Evolutionary conservation across 2,888 invertebrate genomes (phyloP).

Genomic region (Cancer borealis): DNA sequence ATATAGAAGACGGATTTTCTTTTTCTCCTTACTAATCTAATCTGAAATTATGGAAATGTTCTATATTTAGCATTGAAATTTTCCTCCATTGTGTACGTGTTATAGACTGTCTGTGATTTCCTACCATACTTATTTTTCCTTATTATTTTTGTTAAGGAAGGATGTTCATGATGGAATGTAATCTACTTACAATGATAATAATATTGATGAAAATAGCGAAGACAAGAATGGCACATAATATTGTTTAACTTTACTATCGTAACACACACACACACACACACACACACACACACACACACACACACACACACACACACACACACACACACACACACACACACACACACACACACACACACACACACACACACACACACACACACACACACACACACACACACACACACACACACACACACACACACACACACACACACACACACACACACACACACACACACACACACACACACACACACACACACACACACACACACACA

Average conservation of each 20-base stretch:
- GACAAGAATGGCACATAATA: not conserved
- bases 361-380: not conserved
- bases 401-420: not conserved
- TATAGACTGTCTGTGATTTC: not conserved
- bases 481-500: not conserved
- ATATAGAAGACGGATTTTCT: not conserved
- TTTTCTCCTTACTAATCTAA: not conserved
- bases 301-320: not conserved
- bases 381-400: not conserved
- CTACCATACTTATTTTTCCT: not conserved
- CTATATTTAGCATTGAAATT: not conserved
- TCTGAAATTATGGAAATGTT: not conserved
- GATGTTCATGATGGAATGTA: not conserved
- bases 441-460: not conserved
- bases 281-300: not conserved
- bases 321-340: constrained; percentile 4
- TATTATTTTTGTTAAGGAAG: not conserved
- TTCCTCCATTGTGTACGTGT: not conserved
- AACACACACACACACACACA: not conserved
- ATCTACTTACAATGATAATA: not conserved
- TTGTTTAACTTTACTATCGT: too few relatives aligned
- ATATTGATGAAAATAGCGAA: not conserved
- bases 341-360: constrained; percentile 3
- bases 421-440: constrained; percentile 28
- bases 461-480: not conserved